Percentiles rank a stretch among this genome's conserved stretches.
Evolutionary conservation across 2,888 invertebrate species (phyloP).

Genomic region (Lordiphosa fenestrarum): DNA sequence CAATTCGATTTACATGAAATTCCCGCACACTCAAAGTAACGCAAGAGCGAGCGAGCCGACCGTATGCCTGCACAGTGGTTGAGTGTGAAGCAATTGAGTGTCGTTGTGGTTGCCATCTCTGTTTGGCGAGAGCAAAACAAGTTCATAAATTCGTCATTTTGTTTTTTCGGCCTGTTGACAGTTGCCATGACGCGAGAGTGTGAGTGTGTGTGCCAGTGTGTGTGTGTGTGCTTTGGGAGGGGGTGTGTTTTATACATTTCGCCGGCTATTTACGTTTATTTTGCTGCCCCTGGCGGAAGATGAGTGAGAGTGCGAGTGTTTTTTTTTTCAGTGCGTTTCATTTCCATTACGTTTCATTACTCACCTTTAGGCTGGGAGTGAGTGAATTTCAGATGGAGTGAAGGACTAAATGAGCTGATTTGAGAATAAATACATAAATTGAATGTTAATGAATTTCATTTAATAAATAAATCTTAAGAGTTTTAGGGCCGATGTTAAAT

Average conservation of each 20-base stretch:
- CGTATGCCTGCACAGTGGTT: conserved; percentile 16
- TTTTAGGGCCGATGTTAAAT: too few relatives aligned
- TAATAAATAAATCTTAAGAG: too few relatives aligned
- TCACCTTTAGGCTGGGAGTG: conserved; percentile 44
- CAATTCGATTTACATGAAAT: conserved; percentile 47
- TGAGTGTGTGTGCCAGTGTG: conserved; percentile 3
- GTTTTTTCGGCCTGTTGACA: conserved; percentile 76
- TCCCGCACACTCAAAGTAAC: conserved; percentile 51
- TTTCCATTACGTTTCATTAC: conserved; percentile 37
- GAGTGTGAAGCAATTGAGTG: conserved; percentile 26
- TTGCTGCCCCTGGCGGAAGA: conserved; percentile 7
- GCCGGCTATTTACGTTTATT: conserved; percentile 51
- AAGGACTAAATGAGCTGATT: conserved; percentile 23
- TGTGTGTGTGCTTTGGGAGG: conserved; percentile 14
- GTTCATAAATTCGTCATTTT: conserved; percentile 79
- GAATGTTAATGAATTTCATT: too few relatives aligned
- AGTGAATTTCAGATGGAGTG: conserved; percentile 18
- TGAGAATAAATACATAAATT: not conserved
- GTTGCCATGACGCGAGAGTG: conserved; percentile 37
- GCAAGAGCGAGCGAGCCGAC: conserved; percentile 47
- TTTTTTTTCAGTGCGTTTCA: conserved; percentile 35
- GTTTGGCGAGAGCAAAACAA: conserved; percentile 50
- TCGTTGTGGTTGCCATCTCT: conserved; percentile 37
- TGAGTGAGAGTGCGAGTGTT: conserved; percentile 7
- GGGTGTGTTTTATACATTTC: conserved; percentile 61